These are phyloP conservation scores for Anguilla marmorata DNA, from an alignment of 2,797 vertebrate species.

Conservation along the genomic window DNA sequence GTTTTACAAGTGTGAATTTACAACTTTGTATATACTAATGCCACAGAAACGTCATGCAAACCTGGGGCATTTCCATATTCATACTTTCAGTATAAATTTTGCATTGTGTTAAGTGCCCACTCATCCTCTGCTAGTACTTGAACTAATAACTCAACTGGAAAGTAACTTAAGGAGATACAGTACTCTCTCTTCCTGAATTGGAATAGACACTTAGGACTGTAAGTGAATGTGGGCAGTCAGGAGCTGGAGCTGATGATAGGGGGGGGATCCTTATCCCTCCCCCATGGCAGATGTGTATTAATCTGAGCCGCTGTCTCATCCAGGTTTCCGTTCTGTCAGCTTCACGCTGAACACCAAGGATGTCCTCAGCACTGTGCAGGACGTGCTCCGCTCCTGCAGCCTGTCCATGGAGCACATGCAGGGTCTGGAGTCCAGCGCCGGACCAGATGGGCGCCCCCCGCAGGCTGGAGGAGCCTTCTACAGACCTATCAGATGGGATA, in stretches of 20 bases:
- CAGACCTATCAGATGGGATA: conserved; percentile 93
- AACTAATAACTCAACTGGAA: background rate
- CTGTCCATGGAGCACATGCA: conserved; percentile 87
- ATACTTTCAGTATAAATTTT: background rate
- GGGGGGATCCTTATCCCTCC: background rate
- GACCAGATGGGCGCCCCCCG: conserved; percentile 46
- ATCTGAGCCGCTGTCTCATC: conserved; percentile 31
- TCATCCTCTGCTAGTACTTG: background rate
- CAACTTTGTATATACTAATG: background rate
- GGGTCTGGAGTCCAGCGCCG: conserved; percentile 52
- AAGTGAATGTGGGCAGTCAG: background rate
- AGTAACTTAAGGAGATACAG: background rate
- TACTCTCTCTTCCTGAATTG: background rate
- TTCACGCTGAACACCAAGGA: conserved; percentile 87
- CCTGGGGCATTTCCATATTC: background rate
- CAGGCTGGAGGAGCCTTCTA: conserved; percentile 64
- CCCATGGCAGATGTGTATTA: background rate
- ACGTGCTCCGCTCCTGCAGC: conserved; percentile 90
- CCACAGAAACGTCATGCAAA: background rate
- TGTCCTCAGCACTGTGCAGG: conserved; percentile 85
- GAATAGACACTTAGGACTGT: background rate
- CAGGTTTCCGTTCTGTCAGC: conserved; percentile 89
- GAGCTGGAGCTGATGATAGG: background rate
- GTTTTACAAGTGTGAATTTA: background rate
- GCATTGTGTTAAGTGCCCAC: background rate